Evolutionary conservation across 2,888 invertebrate genomes (phyloP), one percentile per base, ranked within the genome.

Genomic region (Metallyticus violacea): DNA sequence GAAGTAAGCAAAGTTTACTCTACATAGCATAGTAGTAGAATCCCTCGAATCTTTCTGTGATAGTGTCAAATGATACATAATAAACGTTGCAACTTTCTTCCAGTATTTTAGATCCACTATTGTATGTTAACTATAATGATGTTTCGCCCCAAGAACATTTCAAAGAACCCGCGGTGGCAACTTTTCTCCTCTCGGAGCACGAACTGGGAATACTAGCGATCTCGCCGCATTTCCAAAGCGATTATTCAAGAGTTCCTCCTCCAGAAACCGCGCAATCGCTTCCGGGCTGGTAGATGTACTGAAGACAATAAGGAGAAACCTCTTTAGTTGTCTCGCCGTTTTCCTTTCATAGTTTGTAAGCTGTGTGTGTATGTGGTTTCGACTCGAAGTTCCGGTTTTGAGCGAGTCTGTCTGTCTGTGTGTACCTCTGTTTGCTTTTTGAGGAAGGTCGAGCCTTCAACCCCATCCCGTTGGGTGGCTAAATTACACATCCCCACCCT

Each of bases 381-480:
- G 40, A 62, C 15, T 62, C 40, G 22, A 62, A 62, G 40, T 62
- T 62, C 40, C 40, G 40, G 15, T 40, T 40, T 40, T 30, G 30
- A 6, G 30, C 30, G 30, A 30, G 30, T 30, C 40, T 62, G 40
- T 62, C 40, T 62, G 40, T 62, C 40, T 62, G 40, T 62, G 40
- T 62, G 40, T 81, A 30, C 25, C 26, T 82, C 15, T 82, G 82
- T 82, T 82, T 82, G 30, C 40, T 82, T 82, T 82, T 82, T 82
- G 82, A 62, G 82, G 76, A 76, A 81, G 81, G 81, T n/a, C 29
- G 30, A 81, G 29, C 40, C 40, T 62, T 62, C 40, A 62, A 62
- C 40, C 40, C 40, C 40, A 62, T 22, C 81, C 30, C 30, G 76
- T 62, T 82, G 62, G 26, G 62, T 82, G 40, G 62, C 82, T 82